Conservation (phyloP, 2,797 vertebrate genomes). For the Gymnoscopelus braueri region DNA sequence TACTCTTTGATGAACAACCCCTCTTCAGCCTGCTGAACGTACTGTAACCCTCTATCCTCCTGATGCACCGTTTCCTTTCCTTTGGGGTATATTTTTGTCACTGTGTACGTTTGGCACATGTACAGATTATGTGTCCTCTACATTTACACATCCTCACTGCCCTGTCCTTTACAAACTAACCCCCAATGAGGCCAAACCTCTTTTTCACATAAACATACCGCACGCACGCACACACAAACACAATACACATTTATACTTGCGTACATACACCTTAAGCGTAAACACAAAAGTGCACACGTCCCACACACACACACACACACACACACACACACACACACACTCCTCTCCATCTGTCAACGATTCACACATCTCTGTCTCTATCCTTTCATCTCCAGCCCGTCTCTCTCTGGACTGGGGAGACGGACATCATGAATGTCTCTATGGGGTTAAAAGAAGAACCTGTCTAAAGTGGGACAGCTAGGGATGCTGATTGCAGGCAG, state of each 20-base stretch:
- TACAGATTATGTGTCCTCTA: too few species aligned
- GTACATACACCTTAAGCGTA: too few species aligned
- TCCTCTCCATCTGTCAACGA: constrained; percentile 47
- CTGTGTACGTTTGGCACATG: too few species aligned
- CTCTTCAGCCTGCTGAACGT: too few species aligned
- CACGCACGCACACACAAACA: constrained; percentile 12
- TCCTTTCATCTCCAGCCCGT: constrained; percentile 29
- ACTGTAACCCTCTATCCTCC: too few species aligned
- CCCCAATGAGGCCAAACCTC: constrained; percentile 70
- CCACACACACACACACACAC: too few species aligned
- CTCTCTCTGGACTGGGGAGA: constrained; percentile 36
- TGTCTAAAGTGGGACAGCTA: constrained; percentile 41
- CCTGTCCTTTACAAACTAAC: constrained; percentile 58
- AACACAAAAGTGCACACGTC: neutral
- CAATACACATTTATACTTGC: neutral
- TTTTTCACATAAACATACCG: constrained; percentile 16
- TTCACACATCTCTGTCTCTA: constrained; percentile 36
- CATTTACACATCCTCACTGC: constrained; percentile 51
- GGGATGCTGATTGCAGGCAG: constrained; percentile 33
- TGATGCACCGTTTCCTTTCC: too few species aligned
- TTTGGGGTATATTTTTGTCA: too few species aligned
- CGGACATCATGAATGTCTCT: constrained; percentile 17
- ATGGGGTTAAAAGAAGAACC: constrained; percentile 30
- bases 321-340: constrained; percentile 22
- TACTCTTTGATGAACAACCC: too few species aligned